A percentile compares a stretch with the other conserved stretches of the same genome.
These are phyloP conservation scores for Brachypteracias leptosomus DNA, from an alignment of 2,113 vertebrate genomes.

Conservation along the genomic window DNA sequence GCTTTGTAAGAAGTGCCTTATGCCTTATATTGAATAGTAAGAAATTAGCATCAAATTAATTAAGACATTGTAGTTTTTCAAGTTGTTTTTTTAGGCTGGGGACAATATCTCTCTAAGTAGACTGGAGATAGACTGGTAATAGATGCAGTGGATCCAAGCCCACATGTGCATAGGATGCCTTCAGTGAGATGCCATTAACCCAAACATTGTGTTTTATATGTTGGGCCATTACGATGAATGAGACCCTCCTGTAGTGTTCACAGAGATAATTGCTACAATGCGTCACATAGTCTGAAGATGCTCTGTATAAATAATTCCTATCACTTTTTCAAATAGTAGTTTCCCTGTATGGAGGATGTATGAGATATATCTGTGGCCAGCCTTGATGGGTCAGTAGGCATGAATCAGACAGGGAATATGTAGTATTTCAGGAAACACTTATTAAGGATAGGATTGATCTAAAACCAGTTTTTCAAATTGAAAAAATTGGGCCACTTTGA, in stretches of 20 bases:
- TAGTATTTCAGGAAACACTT: background rate
- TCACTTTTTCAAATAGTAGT: background rate
- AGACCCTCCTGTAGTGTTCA: background rate
- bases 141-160: background rate
- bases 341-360: background rate
- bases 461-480: background rate
- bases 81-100: background rate
- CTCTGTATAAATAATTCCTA: background rate
- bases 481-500: background rate
- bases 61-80: background rate
- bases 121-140: background rate
- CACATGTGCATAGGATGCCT: background rate
- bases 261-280: background rate
- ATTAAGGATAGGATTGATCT: background rate
- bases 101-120: background rate
- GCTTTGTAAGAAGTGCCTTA: background rate
- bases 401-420: background rate
- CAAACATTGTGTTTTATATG: background rate
- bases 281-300: background rate
- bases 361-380: background rate
- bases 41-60: background rate
- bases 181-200: background rate
- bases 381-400: background rate
- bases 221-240: background rate
- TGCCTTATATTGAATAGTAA: background rate